Evolutionary conservation across 2,888 invertebrate species (phyloP), one percentile per base, ranked within the genome.

Genomic region (Panopea generosa): DNA sequence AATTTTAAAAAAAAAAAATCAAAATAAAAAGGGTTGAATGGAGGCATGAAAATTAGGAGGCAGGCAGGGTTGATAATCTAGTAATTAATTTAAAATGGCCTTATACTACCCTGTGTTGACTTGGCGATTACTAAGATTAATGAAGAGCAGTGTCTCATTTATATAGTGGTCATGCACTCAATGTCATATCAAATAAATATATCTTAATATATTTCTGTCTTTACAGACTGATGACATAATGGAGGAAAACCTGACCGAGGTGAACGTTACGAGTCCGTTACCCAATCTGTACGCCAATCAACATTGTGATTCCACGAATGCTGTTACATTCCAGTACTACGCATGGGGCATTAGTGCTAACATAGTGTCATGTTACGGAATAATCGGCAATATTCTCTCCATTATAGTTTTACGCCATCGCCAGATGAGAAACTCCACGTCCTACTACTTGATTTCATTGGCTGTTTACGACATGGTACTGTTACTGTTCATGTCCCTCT

Each of bases 361-460:
- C 93, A 95, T 96, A 70, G 96, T 98, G 68, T 96, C 98, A 47
- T 96, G 97, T 94, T 95, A 98, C 20, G 92, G 92, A 22, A 75
- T 92, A 7, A 67, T 91, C 2, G 92, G 91, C 6, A 92, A 92
- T 74, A 80, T 88, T 14, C 67, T 92, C 26, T 88, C 92, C 11
- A 89, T 91, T n/a, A 83, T 89, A n/a, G 91, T 92, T 2, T 84
- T 92, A 29, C 81, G 86, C 43, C 87, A 89, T 71, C 95, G 97
- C 66, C 97, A 98, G 93, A 98, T 99, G 98, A 95, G 97, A 89
- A 97, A 97, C 72, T 98, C 98, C 90, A 97, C 98, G 91, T 98
- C 98, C 93, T 97, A 97, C 93, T 95, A 98, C 90, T 95, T 99
- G 75, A 96, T 97, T 83, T 98, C 98, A 4, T 94, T 99, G 86